phyloP scores from a whole-genome alignment of 2,113 vertebrate genomes.

The Typhlomys cinereus region DNA sequence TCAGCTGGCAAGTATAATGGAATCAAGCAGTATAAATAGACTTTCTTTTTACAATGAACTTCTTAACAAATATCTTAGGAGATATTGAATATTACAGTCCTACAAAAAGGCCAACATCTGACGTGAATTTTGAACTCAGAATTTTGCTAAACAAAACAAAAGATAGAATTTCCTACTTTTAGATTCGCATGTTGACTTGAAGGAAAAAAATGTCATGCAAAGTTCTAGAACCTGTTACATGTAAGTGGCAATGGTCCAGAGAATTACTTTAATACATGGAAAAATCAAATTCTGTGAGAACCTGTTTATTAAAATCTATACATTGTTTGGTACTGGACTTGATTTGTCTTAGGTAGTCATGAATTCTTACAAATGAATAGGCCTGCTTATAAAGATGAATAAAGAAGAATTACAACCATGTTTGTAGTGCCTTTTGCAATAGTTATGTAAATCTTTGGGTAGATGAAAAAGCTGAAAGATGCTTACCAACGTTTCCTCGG shows the following conservation, averaged over 20 bases:
- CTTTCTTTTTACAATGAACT: conserved; percentile 21
- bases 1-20: conserved; percentile 47
- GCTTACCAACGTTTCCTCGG: conserved; percentile 83
- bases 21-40: neutral
- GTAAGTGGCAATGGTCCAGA: neutral
- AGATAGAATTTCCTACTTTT: neutral
- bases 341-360: neutral
- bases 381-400: conserved; percentile 5
- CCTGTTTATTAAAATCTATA: neutral
- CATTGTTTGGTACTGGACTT: neutral
- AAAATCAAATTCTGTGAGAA: conserved; percentile 3
- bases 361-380: neutral
- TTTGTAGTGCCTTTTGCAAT: neutral
- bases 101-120: neutral
- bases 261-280: conserved; percentile 10
- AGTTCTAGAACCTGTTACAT: conserved; percentile 1
- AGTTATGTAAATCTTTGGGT: neutral
- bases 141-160: neutral
- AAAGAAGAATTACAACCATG: neutral
- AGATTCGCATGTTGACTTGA: conserved; percentile 15
- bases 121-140: conserved; percentile 18
- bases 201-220: neutral
- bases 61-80: conserved; percentile 25
- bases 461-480: conserved; percentile 14
- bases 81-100: neutral